Evolutionary conservation across 1,140 invertebrate species (phyloP).

Genomic region (Adelges cooleyi): DNA sequence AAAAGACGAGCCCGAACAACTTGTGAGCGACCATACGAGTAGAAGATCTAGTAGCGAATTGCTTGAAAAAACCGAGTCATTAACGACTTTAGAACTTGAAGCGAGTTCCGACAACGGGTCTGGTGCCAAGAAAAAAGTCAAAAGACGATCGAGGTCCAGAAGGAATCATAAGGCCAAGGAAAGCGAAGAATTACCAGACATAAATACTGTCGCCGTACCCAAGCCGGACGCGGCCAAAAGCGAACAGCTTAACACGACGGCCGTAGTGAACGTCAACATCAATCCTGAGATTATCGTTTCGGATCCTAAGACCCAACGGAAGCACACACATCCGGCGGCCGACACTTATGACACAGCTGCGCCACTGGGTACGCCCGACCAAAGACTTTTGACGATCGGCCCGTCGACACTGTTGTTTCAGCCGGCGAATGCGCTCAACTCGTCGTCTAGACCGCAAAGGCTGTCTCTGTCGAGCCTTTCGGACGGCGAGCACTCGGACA

Average conservation of each 20-base stretch:
- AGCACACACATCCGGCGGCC: not conserved
- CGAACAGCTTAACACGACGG: not conserved
- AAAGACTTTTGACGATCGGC: too few relatives aligned
- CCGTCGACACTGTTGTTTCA: not conserved
- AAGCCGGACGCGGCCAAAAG: too few relatives aligned
- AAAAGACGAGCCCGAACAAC: not conserved
- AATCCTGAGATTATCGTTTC: not conserved
- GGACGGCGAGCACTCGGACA: not conserved
- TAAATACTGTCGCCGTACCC: too few relatives aligned
- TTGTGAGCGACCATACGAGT: not conserved
- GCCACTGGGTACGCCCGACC: not conserved
- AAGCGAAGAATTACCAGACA: too few relatives aligned
- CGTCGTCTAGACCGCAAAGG: not conserved
- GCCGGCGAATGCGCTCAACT: not conserved
- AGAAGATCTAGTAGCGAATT: not conserved
- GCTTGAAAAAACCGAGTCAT: not conserved
- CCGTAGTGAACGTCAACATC: not conserved
- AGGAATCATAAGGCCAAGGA: not conserved
- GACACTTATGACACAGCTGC: not conserved
- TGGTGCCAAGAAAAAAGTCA: slow-evolving; percentile 8
- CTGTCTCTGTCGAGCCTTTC: not conserved
- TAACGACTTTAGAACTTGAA: not conserved
- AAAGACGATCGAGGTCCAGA: not conserved
- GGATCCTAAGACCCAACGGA: not conserved
- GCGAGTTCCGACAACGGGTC: not conserved